These are phyloP conservation scores for Hemicentrotus pulcherrimus DNA, from an alignment of 35 echinoderm and acorn worm species.

Conservation along the genomic window DNA sequence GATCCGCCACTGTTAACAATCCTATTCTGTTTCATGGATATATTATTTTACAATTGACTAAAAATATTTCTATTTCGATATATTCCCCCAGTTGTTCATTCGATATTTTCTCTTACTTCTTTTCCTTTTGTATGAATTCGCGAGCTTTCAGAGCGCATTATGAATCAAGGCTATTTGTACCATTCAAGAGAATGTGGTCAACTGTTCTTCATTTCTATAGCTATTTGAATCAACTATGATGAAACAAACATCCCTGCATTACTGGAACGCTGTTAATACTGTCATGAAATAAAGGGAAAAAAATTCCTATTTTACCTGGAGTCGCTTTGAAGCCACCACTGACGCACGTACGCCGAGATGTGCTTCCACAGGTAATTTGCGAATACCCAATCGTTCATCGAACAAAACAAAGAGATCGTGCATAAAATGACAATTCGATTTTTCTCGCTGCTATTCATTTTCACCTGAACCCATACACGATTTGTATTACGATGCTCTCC, in stretches of 20 bases:
- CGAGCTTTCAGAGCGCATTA: too few species aligned
- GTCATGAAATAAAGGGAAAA: background rate
- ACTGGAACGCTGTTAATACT: background rate
- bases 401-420: background rate
- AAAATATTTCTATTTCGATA: too few species aligned
- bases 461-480: background rate
- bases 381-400: background rate
- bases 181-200: too few species aligned
- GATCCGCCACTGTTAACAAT: too few species aligned
- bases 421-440: background rate
- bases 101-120: too few species aligned
- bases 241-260: background rate
- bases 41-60: too few species aligned
- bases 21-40: too few species aligned
- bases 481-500: background rate
- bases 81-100: too few species aligned
- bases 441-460: background rate
- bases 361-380: background rate
- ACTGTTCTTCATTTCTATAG: too few species aligned
- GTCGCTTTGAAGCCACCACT: background rate
- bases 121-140: too few species aligned
- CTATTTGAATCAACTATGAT: too few species aligned
- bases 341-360: background rate
- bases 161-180: too few species aligned
- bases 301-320: background rate